Evolutionary conservation across 2,113 vertebrate genomes (phyloP), one percentile per base, ranked within the genome.

Genomic region (Piprites chloris): DNA sequence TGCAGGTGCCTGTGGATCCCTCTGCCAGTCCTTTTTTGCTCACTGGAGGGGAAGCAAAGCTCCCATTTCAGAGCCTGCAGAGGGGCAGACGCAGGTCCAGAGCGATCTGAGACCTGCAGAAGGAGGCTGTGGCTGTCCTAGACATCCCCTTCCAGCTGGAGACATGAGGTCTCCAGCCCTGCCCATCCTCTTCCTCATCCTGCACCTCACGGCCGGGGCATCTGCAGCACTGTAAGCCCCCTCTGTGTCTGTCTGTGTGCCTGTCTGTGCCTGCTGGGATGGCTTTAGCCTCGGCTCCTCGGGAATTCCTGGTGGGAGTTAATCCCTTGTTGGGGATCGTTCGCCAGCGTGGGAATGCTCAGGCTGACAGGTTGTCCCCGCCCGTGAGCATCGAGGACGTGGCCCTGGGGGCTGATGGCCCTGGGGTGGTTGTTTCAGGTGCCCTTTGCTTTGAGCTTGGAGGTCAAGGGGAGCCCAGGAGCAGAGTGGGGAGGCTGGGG

Each of bases 151-250:
- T 50, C 42, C 26, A 59, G 44, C 78, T 74, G 86, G 55, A 44
- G 63, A 9, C 35, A 95, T n/a, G 92, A 81, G 41, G 19, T 32
- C 22, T 27, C 22, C 12, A 18, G 21, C 37, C 22, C 85, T 72
- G 58, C 35, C 72, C 2, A 1, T 46, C 49, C 76, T 93, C 67
- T 42, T 91, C 52, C 62, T 72, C 86, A 5, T 44, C 58, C 79
- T 90, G 33, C 68, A 72, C 32, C 41, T 96, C 67, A 8, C 72
- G 18, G 55, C 53, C 0, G 14, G 67, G 26, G 24, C 8, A 1
- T 84, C 86, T 28, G 93, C 27, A 90, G 76, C 59, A 6, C 90
- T 4, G 91, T 95, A 67, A 95, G 94, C 14, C 7, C 56, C 55
- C 50, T 68, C 23, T 9, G 5, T 12, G 37, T 66, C 63, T 3